phyloP scores from a whole-genome alignment of 2,113 vertebrate species.

The Callocephalon fimbriatum region DNA sequence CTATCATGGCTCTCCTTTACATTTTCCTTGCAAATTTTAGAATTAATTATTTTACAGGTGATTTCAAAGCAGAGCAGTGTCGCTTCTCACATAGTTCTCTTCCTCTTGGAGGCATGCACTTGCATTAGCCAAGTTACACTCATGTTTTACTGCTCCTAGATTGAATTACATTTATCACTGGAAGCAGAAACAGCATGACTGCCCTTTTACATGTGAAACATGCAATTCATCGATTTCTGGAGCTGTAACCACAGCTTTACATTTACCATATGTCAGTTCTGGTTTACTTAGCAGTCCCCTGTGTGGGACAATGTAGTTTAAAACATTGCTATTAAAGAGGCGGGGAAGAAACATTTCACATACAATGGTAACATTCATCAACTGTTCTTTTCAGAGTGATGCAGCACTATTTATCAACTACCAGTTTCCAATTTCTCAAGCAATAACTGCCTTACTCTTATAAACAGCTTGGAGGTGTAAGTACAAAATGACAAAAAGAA shows the following conservation, averaged over 20 bases:
- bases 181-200: constrained; percentile 56
- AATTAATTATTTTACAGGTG: constrained; percentile 13
- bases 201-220: constrained; percentile 61
- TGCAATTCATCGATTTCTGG: constrained; percentile 69
- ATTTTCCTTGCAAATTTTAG: constrained; percentile 15
- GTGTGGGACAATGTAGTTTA: constrained; percentile 34
- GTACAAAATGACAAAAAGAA: constrained; percentile 12
- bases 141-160: constrained; percentile 48
- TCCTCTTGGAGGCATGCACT: background rate
- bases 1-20: background rate
- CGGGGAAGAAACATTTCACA: background rate
- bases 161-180: constrained; percentile 69
- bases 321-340: constrained; percentile 36
- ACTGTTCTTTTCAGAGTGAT: background rate
- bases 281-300: constrained; percentile 58
- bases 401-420: background rate
- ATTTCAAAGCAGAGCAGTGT: background rate
- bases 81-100: constrained; percentile 6
- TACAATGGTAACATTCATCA: constrained; percentile 29
- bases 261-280: constrained; percentile 74
- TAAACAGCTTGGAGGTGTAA: background rate
- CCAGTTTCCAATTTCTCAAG: background rate
- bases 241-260: constrained; percentile 49
- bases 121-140: constrained; percentile 21
- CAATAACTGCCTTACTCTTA: constrained; percentile 4